phyloP scores from a whole-genome alignment of 2,888 invertebrate genomes.

The Luperina nickerlii region DNA sequence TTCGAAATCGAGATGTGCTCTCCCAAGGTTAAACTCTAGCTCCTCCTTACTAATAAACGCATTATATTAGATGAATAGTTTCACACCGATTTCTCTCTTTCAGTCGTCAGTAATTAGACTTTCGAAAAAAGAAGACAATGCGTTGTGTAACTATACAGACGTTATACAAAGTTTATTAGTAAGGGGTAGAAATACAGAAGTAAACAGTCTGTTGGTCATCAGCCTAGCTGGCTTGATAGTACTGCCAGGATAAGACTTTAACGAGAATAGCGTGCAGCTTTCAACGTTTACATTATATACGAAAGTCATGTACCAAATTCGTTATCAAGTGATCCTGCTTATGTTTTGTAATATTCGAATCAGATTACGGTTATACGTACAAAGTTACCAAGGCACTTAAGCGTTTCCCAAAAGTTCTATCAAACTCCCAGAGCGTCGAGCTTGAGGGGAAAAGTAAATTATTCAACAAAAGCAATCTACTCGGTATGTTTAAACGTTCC shows the following conservation, averaged over 20 bases:
- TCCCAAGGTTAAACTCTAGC: not conserved
- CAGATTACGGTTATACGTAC: conserved; percentile 26
- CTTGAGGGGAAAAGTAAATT: conserved; percentile 50
- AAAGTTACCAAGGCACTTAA: conserved; percentile 48
- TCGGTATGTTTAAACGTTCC: conserved; percentile 67
- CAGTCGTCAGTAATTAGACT: too few species aligned
- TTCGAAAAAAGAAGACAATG: too few species aligned
- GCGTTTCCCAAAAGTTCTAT: conserved; percentile 36
- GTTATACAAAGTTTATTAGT: too few species aligned
- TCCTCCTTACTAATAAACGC: too few species aligned
- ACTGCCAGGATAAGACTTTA: not conserved
- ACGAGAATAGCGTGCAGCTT: not conserved
- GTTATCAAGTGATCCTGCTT: conserved; percentile 18
- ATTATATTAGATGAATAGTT: too few species aligned
- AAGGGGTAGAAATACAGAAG: too few species aligned
- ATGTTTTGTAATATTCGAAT: conserved; percentile 37
- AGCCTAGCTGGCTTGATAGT: not conserved
- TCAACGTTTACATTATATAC: not conserved
- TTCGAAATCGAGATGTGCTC: not conserved
- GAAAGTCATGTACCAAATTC: conserved; percentile 4
- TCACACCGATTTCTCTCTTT: too few species aligned
- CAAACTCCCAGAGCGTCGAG: conserved; percentile 27
- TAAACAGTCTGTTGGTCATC: not conserved
- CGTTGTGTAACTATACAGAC: too few species aligned
- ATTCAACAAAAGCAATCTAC: conserved; percentile 60